phyloP scores from a whole-genome alignment of 2,888 invertebrate genomes.

The Eilema caniola region DNA sequence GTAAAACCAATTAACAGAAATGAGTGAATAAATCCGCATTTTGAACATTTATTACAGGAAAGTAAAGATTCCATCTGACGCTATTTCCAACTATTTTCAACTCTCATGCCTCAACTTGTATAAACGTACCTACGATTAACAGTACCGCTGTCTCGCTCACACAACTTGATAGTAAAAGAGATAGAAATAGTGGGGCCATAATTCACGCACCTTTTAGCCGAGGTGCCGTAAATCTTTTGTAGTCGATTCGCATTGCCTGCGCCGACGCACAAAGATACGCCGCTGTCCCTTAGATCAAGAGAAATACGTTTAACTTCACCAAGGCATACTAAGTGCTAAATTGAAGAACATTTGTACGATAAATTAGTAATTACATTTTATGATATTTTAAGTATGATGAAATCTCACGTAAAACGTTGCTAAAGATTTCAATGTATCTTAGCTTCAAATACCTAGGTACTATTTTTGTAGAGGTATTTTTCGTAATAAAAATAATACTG shows the following conservation, averaged over 20 bases:
- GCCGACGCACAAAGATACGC: slow-evolving; percentile 69
- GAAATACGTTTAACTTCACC: slow-evolving; percentile 13
- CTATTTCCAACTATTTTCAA: slow-evolving; percentile 43
- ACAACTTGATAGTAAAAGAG: slow-evolving; percentile 51
- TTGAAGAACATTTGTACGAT: background rate
- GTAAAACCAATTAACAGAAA: background rate
- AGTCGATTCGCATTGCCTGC: slow-evolving; percentile 70
- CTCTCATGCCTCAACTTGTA: slow-evolving; percentile 49
- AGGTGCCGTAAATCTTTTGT: slow-evolving; percentile 73
- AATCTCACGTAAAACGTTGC: too few species aligned
- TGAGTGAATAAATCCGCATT: background rate
- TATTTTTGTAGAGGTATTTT: too few species aligned
- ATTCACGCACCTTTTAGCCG: slow-evolving; percentile 75
- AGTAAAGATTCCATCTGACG: slow-evolving; percentile 41
- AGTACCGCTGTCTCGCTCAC: slow-evolving; percentile 42
- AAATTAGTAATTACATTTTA: slow-evolving; percentile 8
- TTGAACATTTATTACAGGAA: slow-evolving; percentile 44
- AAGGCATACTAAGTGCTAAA: background rate
- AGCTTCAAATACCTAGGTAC: too few species aligned
- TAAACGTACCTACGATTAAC: slow-evolving; percentile 11
- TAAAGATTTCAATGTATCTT: too few species aligned
- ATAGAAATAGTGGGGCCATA: slow-evolving; percentile 54
- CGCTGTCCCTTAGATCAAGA: slow-evolving; percentile 49
- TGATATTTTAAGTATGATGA: background rate
- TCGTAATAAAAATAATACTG: too few species aligned